A percentile compares a stretch with the other conserved stretches of the same genome.
Conservation (phyloP, 2,797 vertebrate species). For the Pipistrellus pipistrellus region DNA sequence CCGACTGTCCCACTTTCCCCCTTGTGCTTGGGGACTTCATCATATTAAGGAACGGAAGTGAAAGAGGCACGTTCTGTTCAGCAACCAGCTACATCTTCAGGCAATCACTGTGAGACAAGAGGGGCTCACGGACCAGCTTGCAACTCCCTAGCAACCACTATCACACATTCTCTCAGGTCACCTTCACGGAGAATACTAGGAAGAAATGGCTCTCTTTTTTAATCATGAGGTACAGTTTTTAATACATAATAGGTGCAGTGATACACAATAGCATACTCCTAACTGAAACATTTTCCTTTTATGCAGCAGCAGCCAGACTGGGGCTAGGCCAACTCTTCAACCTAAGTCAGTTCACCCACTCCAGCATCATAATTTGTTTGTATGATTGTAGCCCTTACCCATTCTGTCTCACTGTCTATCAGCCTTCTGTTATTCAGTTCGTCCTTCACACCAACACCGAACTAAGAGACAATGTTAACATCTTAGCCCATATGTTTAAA, state of each 20-base stretch:
- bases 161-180: slow-evolving; percentile 60
- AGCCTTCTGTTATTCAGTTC: not conserved
- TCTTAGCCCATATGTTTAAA: not conserved
- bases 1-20: slow-evolving; percentile 75
- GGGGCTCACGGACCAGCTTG: slow-evolving; percentile 21
- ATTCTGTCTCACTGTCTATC: not conserved
- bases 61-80: slow-evolving; percentile 60
- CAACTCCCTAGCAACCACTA: slow-evolving; percentile 54
- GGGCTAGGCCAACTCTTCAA: not conserved
- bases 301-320: not conserved
- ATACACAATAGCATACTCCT: not conserved
- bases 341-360: not conserved
- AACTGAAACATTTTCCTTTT: not conserved
- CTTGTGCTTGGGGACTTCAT: slow-evolving; percentile 75
- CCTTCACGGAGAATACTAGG: slow-evolving; percentile 54
- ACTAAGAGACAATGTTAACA: not conserved
- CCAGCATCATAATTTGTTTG: not conserved
- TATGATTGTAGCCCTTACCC: not conserved
- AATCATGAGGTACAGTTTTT: not conserved
- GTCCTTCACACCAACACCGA: not conserved
- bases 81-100: slow-evolving; percentile 65
- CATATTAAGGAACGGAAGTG: slow-evolving; percentile 65
- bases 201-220: not conserved
- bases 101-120: slow-evolving; percentile 54
- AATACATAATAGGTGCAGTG: not conserved